A percentile compares a stretch with the other conserved stretches of the same genome.
phyloP scores from a whole-genome alignment of 2,888 invertebrate genomes.

The Coelinius sp. region DNA sequence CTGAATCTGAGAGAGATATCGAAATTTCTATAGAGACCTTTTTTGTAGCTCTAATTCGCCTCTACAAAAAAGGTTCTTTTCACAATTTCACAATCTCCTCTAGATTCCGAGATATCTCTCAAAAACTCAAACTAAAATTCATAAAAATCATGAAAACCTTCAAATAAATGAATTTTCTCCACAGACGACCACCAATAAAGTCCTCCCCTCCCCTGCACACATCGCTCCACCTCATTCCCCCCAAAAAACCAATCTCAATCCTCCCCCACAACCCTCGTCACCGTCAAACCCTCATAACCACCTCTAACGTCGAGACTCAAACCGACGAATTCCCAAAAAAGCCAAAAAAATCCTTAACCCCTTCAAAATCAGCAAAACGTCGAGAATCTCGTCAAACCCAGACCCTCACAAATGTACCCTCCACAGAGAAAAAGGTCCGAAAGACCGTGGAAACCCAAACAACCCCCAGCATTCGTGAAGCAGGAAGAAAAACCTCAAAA shows the following conservation, averaged over 20 bases:
- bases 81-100: too few relatives aligned
- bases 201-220: neutral
- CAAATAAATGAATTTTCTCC: too few relatives aligned
- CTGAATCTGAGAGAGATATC: too few relatives aligned
- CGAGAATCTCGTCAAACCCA: constrained; percentile 66
- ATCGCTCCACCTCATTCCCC: neutral
- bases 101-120: too few relatives aligned
- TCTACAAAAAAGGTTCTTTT: too few relatives aligned
- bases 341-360: constrained; percentile 50
- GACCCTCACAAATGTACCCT: constrained; percentile 51
- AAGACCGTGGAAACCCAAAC: constrained; percentile 66
- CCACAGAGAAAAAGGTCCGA: constrained; percentile 54
- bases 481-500: constrained; percentile 10
- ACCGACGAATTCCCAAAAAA: constrained; percentile 59
- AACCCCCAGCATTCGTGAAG: constrained; percentile 36
- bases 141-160: too few relatives aligned
- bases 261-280: constrained; percentile 47
- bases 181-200: neutral
- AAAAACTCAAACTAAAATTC: too few relatives aligned
- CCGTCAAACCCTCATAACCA: constrained; percentile 43
- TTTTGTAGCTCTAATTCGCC: too few relatives aligned
- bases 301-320: constrained; percentile 59
- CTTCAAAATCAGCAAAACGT: constrained; percentile 50
- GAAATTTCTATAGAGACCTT: too few relatives aligned
- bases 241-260: constrained; percentile 53